Evolutionary conservation across 2,888 invertebrate species (phyloP), one percentile per base, ranked within the genome.

Genomic region (Rhagonycha lutea): DNA sequence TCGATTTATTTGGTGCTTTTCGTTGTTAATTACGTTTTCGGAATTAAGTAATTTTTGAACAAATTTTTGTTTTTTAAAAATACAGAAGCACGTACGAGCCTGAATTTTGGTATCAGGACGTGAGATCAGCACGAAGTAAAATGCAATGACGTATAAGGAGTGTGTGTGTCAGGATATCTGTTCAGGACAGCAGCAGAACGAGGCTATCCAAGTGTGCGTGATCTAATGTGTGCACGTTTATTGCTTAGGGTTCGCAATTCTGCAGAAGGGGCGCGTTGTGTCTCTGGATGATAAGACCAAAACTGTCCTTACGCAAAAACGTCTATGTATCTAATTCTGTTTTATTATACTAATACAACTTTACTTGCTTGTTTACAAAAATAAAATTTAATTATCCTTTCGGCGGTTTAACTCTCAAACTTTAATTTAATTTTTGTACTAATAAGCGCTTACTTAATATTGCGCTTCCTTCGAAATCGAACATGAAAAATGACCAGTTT

Each of bases 141-240:
- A 77, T 70, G 74, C 74, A 77, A 77, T 78, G 77, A 79, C 77
- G 79, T 75, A 76, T 73, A 79, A 72, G 69, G 73, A 73, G 77
- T 78, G 79, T 76, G 71, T 72, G 73, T 79, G 79, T 79, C 79
- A 79, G 79, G 75, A 76, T 79, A 79, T 79, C 79, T 79, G 79
- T 72, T 73, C 72, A 63, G 76, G 79, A 79, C 79, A 79, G 79
- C 70, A 76, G 68, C 77, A 74, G 77, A 77, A 75, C 75, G 68
- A 76, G 72, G 62, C 75, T 69, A 79, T 75, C 79, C 76, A 76
- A 72, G 76, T 78, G 79, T 78, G 76, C 76, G 75, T 79, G 79
- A 78, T 79, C 77, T 77, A 74, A 77, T 75, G 74, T 77, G 75
- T 73, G 73, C 75, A 73, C 73, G 71, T 76, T 76, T 74, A 74